A percentile compares a stretch with the other conserved stretches of the same genome.
phyloP scores from a whole-genome alignment of 1,140 invertebrate species.

The Homarus americanus region DNA sequence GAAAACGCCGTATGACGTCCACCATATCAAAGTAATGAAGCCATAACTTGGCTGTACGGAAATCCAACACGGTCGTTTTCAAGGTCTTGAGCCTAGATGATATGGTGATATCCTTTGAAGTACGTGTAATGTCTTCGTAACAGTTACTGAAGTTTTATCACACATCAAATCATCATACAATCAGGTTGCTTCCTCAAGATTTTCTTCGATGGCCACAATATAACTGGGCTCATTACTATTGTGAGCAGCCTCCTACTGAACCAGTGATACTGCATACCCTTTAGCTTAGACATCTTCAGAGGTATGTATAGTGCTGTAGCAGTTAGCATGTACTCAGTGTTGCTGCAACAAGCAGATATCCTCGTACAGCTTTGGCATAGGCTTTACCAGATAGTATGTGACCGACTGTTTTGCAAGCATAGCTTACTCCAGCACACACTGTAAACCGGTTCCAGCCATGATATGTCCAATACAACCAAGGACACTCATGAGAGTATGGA shows the following conservation, averaged over 20 bases:
- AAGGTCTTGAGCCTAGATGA: neutral
- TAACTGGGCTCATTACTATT: neutral
- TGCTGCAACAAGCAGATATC: conserved; percentile 2
- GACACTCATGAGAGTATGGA: conserved; percentile 25
- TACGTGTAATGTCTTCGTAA: neutral
- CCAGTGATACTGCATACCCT: neutral
- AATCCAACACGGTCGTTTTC: neutral
- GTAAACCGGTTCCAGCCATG: conserved; percentile 9
- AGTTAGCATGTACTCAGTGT: too few relatives aligned
- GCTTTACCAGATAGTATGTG: conserved; percentile 31
- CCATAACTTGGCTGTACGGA: conserved; percentile 18
- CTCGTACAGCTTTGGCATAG: neutral
- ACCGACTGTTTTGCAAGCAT: neutral
- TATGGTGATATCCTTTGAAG: neutral
- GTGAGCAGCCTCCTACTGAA: neutral
- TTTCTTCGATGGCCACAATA: neutral
- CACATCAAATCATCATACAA: neutral
- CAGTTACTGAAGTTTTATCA: neutral
- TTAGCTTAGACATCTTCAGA: neutral
- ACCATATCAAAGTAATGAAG: conserved; percentile 38
- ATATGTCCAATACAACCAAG: conserved; percentile 15
- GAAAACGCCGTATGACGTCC: neutral
- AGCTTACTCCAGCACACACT: neutral
- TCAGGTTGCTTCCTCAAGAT: neutral
- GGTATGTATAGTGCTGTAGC: neutral